Evolutionary conservation across 1,140 invertebrate genomes (phyloP).

Genomic region (Pectinophora gossypiella): DNA sequence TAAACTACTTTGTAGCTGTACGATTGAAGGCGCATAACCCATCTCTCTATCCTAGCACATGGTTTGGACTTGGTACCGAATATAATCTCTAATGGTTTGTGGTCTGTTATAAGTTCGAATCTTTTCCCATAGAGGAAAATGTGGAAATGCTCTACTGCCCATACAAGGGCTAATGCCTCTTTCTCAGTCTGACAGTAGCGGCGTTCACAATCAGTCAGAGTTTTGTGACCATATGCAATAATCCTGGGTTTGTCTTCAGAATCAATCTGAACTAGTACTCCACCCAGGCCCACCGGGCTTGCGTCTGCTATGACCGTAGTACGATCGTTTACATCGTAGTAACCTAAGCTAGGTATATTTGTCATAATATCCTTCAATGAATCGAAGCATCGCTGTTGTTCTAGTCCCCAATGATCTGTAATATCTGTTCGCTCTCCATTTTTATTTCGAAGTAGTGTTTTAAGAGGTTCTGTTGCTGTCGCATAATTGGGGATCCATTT

Average conservation of each 20-base stretch:
- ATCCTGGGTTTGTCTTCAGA: not conserved
- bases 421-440: not conserved
- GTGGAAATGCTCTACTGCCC: constrained; percentile 24
- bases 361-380: not conserved
- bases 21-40: constrained; percentile 13
- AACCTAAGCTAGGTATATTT: not conserved
- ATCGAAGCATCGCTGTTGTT: not conserved
- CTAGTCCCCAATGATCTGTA: not conserved
- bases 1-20: constrained; percentile 42
- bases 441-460: not conserved
- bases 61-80: constrained; percentile 23
- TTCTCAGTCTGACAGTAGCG: constrained; percentile 62
- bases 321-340: not conserved
- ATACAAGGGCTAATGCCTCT: constrained; percentile 33
- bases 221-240: not conserved
- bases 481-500: not conserved
- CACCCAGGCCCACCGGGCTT: not conserved
- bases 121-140: constrained; percentile 30
- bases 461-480: constrained; percentile 1
- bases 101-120: constrained; percentile 59
- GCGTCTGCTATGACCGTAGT: not conserved
- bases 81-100: constrained; percentile 24
- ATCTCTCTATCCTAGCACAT: constrained; percentile 26
- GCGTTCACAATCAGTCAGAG: constrained; percentile 23
- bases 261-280: not conserved